These are phyloP conservation scores for Dendrocincla tyrannina DNA, from an alignment of 2,797 vertebrate species.

Conservation along the genomic window DNA sequence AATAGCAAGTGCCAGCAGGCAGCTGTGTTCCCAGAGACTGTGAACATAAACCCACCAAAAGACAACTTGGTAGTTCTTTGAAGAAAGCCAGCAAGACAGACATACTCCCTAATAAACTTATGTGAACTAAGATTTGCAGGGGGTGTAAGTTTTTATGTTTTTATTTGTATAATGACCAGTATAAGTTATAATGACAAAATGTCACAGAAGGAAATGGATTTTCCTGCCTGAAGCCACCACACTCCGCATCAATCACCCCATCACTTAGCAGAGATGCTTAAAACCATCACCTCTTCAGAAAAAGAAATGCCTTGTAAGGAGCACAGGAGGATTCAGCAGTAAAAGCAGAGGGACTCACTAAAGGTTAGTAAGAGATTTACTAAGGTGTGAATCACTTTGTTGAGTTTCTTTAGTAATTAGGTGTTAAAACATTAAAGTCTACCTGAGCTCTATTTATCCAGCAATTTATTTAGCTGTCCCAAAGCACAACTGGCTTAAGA, in stretches of 20 bases:
- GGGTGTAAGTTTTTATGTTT: neutral
- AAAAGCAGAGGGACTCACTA: neutral
- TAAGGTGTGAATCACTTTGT: neutral
- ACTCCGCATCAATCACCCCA: neutral
- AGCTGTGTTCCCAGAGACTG: neutral
- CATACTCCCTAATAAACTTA: slow-evolving; percentile 10
- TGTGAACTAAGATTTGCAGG: neutral
- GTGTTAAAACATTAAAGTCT: neutral
- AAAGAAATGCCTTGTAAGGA: neutral
- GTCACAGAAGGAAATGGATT: slow-evolving; percentile 10
- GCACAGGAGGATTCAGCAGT: neutral
- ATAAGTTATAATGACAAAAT: neutral
- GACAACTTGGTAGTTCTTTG: slow-evolving; percentile 21
- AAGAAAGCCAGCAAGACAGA: neutral
- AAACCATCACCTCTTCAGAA: neutral
- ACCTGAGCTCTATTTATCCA: neutral
- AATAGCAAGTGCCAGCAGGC: slow-evolving; percentile 25
- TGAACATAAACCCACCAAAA: neutral
- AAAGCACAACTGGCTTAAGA: neutral
- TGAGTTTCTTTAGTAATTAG: neutral
- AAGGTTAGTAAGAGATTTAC: neutral
- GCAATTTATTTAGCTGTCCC: neutral
- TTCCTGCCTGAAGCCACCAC: neutral
- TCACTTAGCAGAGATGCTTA: neutral
- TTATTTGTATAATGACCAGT: slow-evolving; percentile 37